Evolutionary conservation across 2,888 invertebrate species (phyloP).

Genomic region (Nemapogon koenigi): DNA sequence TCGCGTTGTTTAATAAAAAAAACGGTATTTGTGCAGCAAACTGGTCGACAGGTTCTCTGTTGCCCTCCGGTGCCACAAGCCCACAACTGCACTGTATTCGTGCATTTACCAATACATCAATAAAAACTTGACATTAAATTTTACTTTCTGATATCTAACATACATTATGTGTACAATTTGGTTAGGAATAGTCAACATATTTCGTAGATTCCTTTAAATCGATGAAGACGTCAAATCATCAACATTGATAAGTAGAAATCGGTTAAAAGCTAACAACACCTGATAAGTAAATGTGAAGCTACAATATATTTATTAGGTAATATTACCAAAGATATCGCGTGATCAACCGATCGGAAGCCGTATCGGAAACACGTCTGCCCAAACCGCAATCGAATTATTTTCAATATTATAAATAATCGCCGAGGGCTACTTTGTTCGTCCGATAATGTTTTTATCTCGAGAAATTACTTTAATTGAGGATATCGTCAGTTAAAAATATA

Average conservation of each 20-base stretch:
- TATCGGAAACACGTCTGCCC: constrained; percentile 57
- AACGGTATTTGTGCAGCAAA: constrained; percentile 45
- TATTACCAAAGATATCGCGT: constrained; percentile 41
- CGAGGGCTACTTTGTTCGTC: constrained; percentile 29
- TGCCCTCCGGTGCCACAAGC: constrained; percentile 37
- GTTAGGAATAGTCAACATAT: too few relatives aligned
- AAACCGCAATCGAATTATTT: constrained; percentile 56
- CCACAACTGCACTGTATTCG: constrained; percentile 42
- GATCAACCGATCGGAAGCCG: constrained; percentile 45
- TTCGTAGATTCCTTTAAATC: too few relatives aligned
- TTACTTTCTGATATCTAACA: too few relatives aligned
- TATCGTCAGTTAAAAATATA: constrained; percentile 23
- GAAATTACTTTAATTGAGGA: constrained; percentile 29
- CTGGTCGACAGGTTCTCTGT: constrained; percentile 49
- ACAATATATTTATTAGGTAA: too few relatives aligned
- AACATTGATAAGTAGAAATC: too few relatives aligned
- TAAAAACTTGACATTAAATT: too few relatives aligned
- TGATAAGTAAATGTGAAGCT: too few relatives aligned
- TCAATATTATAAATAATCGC: constrained; percentile 51
- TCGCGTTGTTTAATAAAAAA: constrained; percentile 46
- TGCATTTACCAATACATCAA: constrained; percentile 53
- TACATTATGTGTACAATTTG: too few relatives aligned
- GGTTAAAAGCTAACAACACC: too few relatives aligned
- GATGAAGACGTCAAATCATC: too few relatives aligned
- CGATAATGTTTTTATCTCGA: constrained; percentile 28